A percentile compares a stretch with the other conserved stretches of the same genome.
Conservation (phyloP, 2,113 vertebrate species). For the Monarcha castaneiventris region DNA sequence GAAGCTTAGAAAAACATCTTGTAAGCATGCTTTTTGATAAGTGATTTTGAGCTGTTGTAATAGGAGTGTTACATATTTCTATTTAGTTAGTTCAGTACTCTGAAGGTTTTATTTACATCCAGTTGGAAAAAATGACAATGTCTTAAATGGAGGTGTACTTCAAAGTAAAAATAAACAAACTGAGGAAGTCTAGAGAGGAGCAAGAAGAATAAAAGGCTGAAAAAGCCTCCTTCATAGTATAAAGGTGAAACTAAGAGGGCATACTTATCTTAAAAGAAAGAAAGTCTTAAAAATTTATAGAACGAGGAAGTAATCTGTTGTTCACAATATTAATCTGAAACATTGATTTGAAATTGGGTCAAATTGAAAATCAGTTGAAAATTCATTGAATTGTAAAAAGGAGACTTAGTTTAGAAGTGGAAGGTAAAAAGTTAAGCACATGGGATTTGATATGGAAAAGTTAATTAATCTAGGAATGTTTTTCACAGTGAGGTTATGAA, state of each 20-base stretch:
- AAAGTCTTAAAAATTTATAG: not conserved
- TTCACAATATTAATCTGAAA: not conserved
- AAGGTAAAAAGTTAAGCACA: not conserved
- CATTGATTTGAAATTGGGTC: not conserved
- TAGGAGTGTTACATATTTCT: not conserved
- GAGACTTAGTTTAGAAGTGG: not conserved
- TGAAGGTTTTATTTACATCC: not conserved
- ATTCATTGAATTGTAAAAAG: not conserved
- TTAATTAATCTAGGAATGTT: not conserved
- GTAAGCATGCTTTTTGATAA: not conserved
- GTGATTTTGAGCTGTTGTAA: not conserved
- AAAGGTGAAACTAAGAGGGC: not conserved
- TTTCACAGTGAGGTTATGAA: not conserved
- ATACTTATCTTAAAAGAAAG: not conserved
- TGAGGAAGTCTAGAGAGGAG: not conserved
- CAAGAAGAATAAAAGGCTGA: not conserved
- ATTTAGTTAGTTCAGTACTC: not conserved
- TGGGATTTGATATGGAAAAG: not conserved
- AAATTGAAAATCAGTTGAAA: not conserved
- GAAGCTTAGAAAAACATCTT: not conserved
- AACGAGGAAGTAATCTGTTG: not conserved
- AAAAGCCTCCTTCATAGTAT: not conserved
- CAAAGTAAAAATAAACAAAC: not conserved
- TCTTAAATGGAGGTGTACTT: not conserved
- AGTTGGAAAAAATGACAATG: not conserved